Conservation (phyloP, 2,888 invertebrate genomes). For the Acanthopleura granulata region DNA sequence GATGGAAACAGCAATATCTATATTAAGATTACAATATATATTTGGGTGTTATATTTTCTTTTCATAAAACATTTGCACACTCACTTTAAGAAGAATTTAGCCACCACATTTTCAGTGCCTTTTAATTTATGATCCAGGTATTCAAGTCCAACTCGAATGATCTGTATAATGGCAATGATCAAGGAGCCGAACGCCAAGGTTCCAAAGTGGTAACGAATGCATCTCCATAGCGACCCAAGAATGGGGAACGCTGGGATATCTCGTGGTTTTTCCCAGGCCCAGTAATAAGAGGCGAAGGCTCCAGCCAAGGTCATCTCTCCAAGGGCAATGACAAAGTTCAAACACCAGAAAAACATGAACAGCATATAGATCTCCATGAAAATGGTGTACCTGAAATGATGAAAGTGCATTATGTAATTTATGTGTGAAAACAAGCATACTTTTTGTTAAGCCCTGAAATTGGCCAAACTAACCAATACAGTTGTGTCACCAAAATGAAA, state of each 20-base stretch:
- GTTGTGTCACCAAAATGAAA: too few relatives aligned
- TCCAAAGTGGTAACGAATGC: slow-evolving; percentile 81
- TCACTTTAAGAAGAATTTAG: slow-evolving; percentile 67
- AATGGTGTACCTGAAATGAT: slow-evolving; percentile 56
- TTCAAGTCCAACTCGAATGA: slow-evolving; percentile 87
- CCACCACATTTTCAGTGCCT: slow-evolving; percentile 75
- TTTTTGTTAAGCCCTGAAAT: too few relatives aligned
- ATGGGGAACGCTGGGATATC: slow-evolving; percentile 90
- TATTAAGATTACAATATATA: too few relatives aligned
- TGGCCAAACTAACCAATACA: too few relatives aligned
- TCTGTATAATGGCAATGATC: slow-evolving; percentile 89
- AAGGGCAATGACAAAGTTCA: slow-evolving; percentile 87
- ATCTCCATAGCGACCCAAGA: slow-evolving; percentile 77
- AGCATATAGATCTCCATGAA: slow-evolving; percentile 65
- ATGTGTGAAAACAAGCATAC: too few relatives aligned
- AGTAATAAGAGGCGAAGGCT: slow-evolving; percentile 84
- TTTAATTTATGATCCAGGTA: slow-evolving; percentile 88
- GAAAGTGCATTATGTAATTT: too few relatives aligned
- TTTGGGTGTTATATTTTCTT: too few relatives aligned
- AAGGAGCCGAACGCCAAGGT: slow-evolving; percentile 93
- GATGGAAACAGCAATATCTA: too few relatives aligned
- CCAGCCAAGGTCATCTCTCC: slow-evolving; percentile 91
- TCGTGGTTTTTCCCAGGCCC: slow-evolving; percentile 83
- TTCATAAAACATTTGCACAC: slow-evolving; percentile 26
- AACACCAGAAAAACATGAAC: slow-evolving; percentile 82